phyloP scores from a whole-genome alignment of 2,113 vertebrate species.

The Neogale vison region DNA sequence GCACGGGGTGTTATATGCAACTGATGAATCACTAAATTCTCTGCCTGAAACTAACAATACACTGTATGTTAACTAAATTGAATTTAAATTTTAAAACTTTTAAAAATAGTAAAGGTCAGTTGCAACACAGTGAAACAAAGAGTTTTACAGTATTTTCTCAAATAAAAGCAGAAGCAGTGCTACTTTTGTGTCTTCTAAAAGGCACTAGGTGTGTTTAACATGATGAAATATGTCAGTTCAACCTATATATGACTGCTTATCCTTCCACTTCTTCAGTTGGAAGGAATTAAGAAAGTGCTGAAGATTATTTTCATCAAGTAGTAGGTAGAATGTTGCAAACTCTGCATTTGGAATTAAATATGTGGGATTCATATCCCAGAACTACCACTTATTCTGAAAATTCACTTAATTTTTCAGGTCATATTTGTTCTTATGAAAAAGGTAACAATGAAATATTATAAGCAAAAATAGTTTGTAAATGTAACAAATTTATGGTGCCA shows the following conservation, averaged over 20 bases:
- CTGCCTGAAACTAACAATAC: background rate
- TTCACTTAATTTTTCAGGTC: background rate
- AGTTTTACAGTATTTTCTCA: background rate
- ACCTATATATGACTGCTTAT: background rate
- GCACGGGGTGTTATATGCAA: background rate
- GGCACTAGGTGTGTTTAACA: background rate
- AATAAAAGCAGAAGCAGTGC: background rate
- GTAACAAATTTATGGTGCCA: background rate
- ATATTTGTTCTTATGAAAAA: background rate
- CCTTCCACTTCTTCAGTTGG: background rate
- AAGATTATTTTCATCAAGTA: background rate
- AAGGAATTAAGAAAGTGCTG: background rate
- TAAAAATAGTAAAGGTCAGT: background rate
- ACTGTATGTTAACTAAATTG: background rate
- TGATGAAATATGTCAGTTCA: background rate
- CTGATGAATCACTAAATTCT: background rate
- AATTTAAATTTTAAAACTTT: background rate
- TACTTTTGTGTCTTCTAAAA: background rate
- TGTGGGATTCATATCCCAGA: background rate
- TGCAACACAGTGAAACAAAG: background rate
- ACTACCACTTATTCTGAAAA: conserved; percentile 14
- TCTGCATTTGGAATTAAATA: background rate
- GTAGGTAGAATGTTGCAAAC: background rate
- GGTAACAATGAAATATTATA: background rate
- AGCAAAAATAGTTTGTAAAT: conserved; percentile 16